Base-by-base conservation (phyloP, 1,140 invertebrate species). In the Samia ricini region DNA sequence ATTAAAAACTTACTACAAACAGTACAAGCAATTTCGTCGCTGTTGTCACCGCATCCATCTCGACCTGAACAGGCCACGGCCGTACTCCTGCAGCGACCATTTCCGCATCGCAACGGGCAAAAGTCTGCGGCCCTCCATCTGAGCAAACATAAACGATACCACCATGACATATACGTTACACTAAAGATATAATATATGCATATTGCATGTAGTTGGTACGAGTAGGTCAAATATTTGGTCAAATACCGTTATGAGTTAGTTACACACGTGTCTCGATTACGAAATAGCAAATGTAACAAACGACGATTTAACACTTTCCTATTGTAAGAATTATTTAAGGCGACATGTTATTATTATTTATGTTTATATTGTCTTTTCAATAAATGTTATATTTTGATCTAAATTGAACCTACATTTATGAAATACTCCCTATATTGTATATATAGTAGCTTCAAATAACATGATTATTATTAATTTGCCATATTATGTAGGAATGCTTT, bases 1-100 rank as follows among this genome's bases (percentile, higher is more conserved):
- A 66, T 64, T 61, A 56, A 58, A 79, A 79, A 95, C 96, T 96
- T 91, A 98, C 97, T 94, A 86, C 97, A 98, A 63, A 97, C 95
- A 58, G 92, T 92, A 83, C 97, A 98, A 63, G 93, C 93, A 36
- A 93, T 93, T 89, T 98, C 97, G 81, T 98, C 97, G 49, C 94
- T 95, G 66, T 95, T 95, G 91, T 98, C 97, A 5, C 97, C 97
- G 79, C 97, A 98, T 24, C 97, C 97, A 82, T 98, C 96, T 10
- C 95, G 91, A 7, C 96, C 97, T 10, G 95, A 97, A 84, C 96
- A 98, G 2, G 95, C 93, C 56, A 97, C 95, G 0, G 96, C 96
- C 12, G 95, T 95, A 21, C 96, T 97, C 61, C 97, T 92, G 81
- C 97, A 98, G 51, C 95, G 92, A 0, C 96, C 96, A 84, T 98